Conservation (phyloP, 2,113 vertebrate genomes). For the Patagioenas fasciata region DNA sequence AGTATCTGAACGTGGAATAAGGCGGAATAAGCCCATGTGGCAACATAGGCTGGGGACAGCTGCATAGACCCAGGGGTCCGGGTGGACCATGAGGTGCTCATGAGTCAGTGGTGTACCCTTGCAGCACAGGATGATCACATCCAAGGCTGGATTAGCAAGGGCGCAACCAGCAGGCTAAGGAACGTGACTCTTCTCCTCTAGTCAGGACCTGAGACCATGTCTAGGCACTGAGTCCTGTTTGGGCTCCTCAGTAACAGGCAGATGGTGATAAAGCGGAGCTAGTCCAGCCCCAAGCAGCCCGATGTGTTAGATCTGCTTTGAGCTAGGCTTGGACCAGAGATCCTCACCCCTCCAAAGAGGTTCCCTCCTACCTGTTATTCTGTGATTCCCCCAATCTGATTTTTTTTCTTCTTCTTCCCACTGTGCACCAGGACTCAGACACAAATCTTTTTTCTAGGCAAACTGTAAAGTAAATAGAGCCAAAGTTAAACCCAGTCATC, state of each 20-base stretch:
- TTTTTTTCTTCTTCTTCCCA: background rate
- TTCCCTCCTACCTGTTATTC: background rate
- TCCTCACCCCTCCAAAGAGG: background rate
- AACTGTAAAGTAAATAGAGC: background rate
- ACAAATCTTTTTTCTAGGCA: background rate
- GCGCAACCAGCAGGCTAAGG: background rate
- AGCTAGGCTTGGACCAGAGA: background rate
- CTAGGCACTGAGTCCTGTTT: background rate
- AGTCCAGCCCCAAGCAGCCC: background rate
- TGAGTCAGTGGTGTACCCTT: fast-evolving
- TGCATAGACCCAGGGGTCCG: background rate
- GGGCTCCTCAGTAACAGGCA: background rate
- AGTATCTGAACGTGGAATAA: too few relatives aligned
- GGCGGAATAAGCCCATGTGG: background rate
- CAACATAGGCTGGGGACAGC: background rate
- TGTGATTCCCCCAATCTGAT: background rate
- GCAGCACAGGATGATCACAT: background rate
- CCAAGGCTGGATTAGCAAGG: background rate
- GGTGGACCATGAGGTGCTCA: background rate
- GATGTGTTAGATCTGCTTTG: background rate
- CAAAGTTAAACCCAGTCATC: background rate
- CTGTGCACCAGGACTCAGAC: background rate
- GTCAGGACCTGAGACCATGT: background rate
- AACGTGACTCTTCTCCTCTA: background rate
- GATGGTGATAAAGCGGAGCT: background rate